phyloP scores from a whole-genome alignment of 2,888 invertebrate species.

The Meiosimyza decipiens region DNA sequence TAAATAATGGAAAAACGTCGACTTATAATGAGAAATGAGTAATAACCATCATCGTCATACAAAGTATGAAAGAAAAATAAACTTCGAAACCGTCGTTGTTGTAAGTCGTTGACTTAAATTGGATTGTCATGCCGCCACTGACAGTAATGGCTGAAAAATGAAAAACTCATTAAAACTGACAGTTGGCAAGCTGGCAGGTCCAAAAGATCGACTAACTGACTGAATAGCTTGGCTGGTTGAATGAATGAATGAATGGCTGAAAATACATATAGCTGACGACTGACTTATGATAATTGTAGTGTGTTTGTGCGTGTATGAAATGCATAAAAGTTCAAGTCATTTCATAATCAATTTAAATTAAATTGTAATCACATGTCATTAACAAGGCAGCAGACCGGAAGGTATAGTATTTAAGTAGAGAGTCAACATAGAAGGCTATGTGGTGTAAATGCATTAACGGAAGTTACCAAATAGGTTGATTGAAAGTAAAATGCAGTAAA shows the following conservation, averaged over 20 bases:
- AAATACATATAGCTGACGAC: no score
- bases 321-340: slow-evolving; percentile 30
- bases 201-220: not conserved
- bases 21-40: slow-evolving; percentile 21
- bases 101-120: slow-evolving; percentile 17
- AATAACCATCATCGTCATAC: not conserved
- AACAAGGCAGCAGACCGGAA: not conserved
- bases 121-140: slow-evolving; percentile 30
- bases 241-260: no score
- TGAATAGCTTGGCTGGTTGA: not conserved
- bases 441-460: no score
- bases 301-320: slow-evolving; percentile 6
- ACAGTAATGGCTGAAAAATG: slow-evolving; percentile 30
- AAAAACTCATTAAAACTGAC: slow-evolving; percentile 32
- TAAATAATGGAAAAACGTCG: slow-evolving; percentile 28
- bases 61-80: no score
- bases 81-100: slow-evolving; percentile 1
- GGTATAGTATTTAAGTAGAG: no score
- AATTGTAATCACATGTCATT: slow-evolving; percentile 30
- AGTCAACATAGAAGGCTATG: no score
- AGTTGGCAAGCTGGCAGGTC: slow-evolving; percentile 9
- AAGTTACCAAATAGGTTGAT: no score
- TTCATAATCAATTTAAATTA: slow-evolving; percentile 37
- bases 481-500: no score
- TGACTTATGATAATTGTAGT: not conserved